phyloP scores from a whole-genome alignment of 2,888 invertebrate species.

The Glyphotaelius pellucidus region DNA sequence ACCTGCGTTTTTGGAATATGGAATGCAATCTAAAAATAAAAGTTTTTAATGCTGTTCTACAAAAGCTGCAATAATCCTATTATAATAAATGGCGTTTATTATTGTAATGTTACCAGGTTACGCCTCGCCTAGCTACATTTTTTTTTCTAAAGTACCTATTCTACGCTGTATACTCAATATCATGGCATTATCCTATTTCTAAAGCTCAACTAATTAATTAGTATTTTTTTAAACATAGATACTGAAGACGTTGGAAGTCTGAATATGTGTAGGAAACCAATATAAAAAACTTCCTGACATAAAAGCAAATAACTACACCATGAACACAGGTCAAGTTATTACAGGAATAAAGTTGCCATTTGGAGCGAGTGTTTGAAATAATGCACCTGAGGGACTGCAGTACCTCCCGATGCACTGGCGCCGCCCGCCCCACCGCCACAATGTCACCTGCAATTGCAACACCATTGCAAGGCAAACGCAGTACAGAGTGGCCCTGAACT shows the following conservation, averaged over 20 bases:
- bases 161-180: too few species aligned
- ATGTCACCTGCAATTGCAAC: constrained; percentile 22
- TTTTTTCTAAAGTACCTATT: too few species aligned
- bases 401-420: neutral
- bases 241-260: neutral
- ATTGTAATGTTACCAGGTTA: too few species aligned
- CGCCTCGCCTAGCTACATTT: too few species aligned
- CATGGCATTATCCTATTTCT: too few species aligned
- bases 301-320: neutral
- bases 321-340: neutral
- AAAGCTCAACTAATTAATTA: too few species aligned
- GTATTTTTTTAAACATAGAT: too few species aligned
- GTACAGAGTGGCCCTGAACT: constrained; percentile 9
- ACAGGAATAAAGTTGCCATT: neutral
- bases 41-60: too few species aligned
- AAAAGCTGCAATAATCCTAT: too few species aligned
- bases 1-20: too few species aligned
- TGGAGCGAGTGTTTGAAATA: neutral
- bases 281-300: neutral
- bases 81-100: too few species aligned
- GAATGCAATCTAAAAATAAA: too few species aligned
- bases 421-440: neutral
- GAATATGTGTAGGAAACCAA: neutral
- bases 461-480: neutral
- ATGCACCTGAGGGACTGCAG: constrained; percentile 3